Percentiles rank a stretch among this genome's conserved stretches.
Conservation (phyloP, 2,888 invertebrate species). For the Dascillus cervinus region DNA sequence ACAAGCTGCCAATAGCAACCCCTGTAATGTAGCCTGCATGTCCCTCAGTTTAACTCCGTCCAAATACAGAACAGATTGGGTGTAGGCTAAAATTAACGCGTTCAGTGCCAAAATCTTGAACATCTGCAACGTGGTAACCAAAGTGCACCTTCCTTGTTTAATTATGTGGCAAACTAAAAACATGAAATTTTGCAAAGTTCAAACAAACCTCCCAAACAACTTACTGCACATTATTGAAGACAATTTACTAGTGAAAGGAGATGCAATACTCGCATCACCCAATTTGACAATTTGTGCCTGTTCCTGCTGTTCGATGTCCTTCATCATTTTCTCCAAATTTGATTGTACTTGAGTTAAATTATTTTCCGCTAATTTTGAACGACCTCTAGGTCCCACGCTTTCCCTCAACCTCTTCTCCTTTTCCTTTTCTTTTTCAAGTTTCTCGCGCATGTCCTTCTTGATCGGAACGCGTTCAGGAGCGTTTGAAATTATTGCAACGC, state of each 20-base stretch:
- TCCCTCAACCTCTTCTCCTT: slow-evolving; percentile 17
- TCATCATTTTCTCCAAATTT: slow-evolving; percentile 58
- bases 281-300: slow-evolving; percentile 84
- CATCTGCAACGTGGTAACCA: slow-evolving; percentile 99
- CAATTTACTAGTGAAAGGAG: slow-evolving; percentile 96
- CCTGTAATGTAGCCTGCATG: slow-evolving; percentile 95
- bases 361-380: slow-evolving; percentile 19
- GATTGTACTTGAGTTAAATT: slow-evolving; percentile 35
- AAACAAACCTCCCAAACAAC: slow-evolving; percentile 37
- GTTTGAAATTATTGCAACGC: slow-evolving; percentile 83
- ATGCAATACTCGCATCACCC: slow-evolving; percentile 98
- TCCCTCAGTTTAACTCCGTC: slow-evolving; percentile 98
- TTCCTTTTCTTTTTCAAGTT: slow-evolving; percentile 28
- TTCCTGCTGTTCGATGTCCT: slow-evolving; percentile 83
- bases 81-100: slow-evolving; percentile 95
- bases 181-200: background rate
- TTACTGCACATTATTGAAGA: slow-evolving; percentile 93
- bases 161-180: slow-evolving; percentile 94
- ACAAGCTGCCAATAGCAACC: slow-evolving; percentile 89
- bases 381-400: slow-evolving; percentile 21
- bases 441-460: slow-evolving; percentile 33
- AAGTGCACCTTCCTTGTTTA: slow-evolving; percentile 97
- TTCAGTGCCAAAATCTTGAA: slow-evolving; percentile 99
- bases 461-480: slow-evolving; percentile 56
- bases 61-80: slow-evolving; percentile 95